Percentiles rank a stretch among this genome's conserved stretches.
Evolutionary conservation across 1,140 invertebrate genomes (phyloP).

Genomic region (Pogonomyrmex barbatus): DNA sequence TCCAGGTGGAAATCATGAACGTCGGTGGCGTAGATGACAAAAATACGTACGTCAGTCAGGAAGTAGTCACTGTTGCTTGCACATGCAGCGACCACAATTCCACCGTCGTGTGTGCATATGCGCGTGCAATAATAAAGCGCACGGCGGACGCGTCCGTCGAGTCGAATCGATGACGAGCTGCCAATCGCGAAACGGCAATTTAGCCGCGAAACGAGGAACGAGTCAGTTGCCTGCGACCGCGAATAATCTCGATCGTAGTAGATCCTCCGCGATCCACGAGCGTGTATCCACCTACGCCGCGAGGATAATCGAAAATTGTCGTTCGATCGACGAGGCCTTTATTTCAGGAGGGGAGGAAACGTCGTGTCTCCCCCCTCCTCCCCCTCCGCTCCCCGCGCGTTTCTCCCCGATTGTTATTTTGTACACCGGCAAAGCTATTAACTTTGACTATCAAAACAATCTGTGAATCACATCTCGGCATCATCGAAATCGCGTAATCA

Average conservation of each 20-base stretch:
- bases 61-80: constrained; percentile 60
- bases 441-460: constrained; percentile 45
- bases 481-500: constrained; percentile 33
- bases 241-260: constrained; percentile 60
- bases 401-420: constrained; percentile 35
- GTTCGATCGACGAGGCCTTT: constrained; percentile 50
- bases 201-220: constrained; percentile 71
- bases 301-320: constrained; percentile 62
- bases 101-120: constrained; percentile 53
- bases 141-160: constrained; percentile 49
- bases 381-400: background rate
- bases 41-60: constrained; percentile 65
- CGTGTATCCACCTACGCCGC: constrained; percentile 30
- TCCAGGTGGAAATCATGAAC: constrained; percentile 65
- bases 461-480: constrained; percentile 27
- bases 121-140: constrained; percentile 71
- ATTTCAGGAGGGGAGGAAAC: constrained; percentile 50
- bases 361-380: background rate
- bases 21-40: constrained; percentile 64
- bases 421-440: constrained; percentile 42
- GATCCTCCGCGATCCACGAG: constrained; percentile 41
- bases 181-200: constrained; percentile 75
- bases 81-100: constrained; percentile 60
- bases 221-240: constrained; percentile 65
- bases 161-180: constrained; percentile 74